phyloP scores from a whole-genome alignment of 2,113 vertebrate genomes.

The Centropristis striata region DNA sequence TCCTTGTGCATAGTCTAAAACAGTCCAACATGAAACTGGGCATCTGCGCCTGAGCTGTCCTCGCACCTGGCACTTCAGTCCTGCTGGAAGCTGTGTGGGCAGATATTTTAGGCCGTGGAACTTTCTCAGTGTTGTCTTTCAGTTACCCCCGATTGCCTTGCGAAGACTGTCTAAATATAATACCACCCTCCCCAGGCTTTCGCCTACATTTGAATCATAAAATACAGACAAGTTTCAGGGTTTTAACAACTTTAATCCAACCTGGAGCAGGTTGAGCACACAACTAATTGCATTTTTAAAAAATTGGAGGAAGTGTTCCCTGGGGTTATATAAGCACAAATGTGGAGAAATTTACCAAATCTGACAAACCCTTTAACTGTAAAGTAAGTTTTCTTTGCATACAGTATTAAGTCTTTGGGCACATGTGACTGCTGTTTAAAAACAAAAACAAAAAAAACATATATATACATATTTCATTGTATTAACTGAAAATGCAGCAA shows the following conservation, averaged over 20 bases:
- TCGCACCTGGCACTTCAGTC: conserved; percentile 76
- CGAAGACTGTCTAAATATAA: conserved; percentile 82
- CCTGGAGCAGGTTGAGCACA: too few relatives aligned
- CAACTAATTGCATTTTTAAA: too few relatives aligned
- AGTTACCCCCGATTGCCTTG: conserved; percentile 72
- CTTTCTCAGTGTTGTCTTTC: conserved; percentile 86
- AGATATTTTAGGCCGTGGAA: conserved; percentile 81
- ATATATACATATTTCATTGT: too few relatives aligned
- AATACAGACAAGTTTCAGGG: neutral
- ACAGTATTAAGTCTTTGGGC: too few relatives aligned
- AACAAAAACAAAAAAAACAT: too few relatives aligned
- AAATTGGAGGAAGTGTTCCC: too few relatives aligned
- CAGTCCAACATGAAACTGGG: neutral
- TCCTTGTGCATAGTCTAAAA: conserved; percentile 5
- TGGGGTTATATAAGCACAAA: too few relatives aligned
- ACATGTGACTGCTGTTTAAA: too few relatives aligned
- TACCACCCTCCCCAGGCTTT: conserved; percentile 43
- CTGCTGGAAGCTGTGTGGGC: conserved; percentile 72
- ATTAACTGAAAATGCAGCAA: too few relatives aligned
- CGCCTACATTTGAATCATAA: conserved; percentile 40
- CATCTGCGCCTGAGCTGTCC: conserved; percentile 45
- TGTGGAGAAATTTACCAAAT: too few relatives aligned
- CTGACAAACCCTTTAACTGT: too few relatives aligned
- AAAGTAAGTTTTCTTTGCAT: too few relatives aligned
- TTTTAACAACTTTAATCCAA: neutral